Percentiles rank a stretch among this genome's conserved stretches.
Evolutionary conservation across 2,888 invertebrate species (phyloP).

Genomic region (Drosophila prostipennis): DNA sequence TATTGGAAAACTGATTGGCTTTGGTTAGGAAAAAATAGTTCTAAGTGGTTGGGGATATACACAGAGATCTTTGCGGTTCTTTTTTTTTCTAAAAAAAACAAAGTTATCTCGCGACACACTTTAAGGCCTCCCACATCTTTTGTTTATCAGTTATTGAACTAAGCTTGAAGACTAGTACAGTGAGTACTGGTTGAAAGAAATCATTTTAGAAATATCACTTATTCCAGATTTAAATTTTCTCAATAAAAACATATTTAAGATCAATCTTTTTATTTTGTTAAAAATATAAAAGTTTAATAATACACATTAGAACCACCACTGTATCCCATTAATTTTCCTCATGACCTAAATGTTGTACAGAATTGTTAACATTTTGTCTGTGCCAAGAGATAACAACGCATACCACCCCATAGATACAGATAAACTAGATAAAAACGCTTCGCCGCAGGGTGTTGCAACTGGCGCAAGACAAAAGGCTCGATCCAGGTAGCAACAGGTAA

Average conservation of each 20-base stretch:
- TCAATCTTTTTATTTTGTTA: too few relatives aligned
- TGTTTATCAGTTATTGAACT: conserved; percentile 64
- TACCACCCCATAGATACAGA: conserved; percentile 44
- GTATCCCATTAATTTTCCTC: conserved; percentile 11
- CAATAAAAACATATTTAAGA: too few relatives aligned
- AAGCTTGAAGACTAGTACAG: background rate
- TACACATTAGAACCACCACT: conserved; percentile 6
- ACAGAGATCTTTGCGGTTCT: conserved; percentile 1
- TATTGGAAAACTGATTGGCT: conserved; percentile 14
- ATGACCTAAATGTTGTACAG: conserved; percentile 34
- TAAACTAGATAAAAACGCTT: conserved; percentile 44
- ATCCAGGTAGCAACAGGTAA: conserved; percentile 66
- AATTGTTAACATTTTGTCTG: conserved; percentile 48
- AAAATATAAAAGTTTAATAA: conserved; percentile 27
- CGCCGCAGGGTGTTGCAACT: conserved; percentile 66
- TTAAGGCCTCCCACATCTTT: conserved; percentile 14
- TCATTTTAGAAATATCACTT: too few relatives aligned
- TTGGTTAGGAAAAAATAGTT: conserved; percentile 4
- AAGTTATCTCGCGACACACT: conserved; percentile 57
- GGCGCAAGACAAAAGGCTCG: conserved; percentile 47
- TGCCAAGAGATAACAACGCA: conserved; percentile 46
- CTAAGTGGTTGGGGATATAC: conserved; percentile 9
- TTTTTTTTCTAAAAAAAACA: conserved; percentile 3
- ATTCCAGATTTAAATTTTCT: too few relatives aligned
- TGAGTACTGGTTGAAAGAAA: background rate